Evolutionary conservation across 2,113 vertebrate species (phyloP).

Genomic region (Caranx melampygus): DNA sequence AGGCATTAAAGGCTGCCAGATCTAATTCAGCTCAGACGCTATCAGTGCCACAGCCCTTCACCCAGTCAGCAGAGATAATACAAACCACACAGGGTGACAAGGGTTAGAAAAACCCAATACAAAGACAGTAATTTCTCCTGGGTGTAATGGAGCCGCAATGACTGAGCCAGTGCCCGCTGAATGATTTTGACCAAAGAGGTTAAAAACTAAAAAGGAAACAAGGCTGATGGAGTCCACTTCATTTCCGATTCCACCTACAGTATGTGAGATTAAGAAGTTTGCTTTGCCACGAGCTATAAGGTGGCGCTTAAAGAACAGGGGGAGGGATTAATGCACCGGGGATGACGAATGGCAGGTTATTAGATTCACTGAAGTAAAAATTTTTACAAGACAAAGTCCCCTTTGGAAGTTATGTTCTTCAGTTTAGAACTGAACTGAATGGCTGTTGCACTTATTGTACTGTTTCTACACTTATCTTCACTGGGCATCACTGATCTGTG

Average conservation of each 20-base stretch:
- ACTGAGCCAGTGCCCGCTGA: conserved; percentile 42
- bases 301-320: conserved; percentile 41
- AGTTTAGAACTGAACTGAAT: conserved; percentile 6
- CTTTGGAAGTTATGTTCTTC: background rate
- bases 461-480: too few relatives aligned
- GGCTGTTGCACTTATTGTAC: too few relatives aligned
- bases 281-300: conserved; percentile 34
- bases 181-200: conserved; percentile 26
- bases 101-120: conserved; percentile 56
- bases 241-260: conserved; percentile 53
- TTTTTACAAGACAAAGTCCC: conserved; percentile 10
- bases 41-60: conserved; percentile 55
- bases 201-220: conserved; percentile 20
- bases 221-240: conserved; percentile 44
- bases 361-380: conserved; percentile 14
- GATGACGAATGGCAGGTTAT: conserved; percentile 60
- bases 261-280: conserved; percentile 69
- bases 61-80: conserved; percentile 64
- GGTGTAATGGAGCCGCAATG: conserved; percentile 67
- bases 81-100: conserved; percentile 33
- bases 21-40: conserved; percentile 66
- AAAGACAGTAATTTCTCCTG: conserved; percentile 53
- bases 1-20: conserved; percentile 74
- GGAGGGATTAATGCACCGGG: conserved; percentile 63
- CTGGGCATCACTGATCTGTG: too few relatives aligned